Conservation (phyloP, 2,113 vertebrate genomes). For the Percopsis transmontana region DNA sequence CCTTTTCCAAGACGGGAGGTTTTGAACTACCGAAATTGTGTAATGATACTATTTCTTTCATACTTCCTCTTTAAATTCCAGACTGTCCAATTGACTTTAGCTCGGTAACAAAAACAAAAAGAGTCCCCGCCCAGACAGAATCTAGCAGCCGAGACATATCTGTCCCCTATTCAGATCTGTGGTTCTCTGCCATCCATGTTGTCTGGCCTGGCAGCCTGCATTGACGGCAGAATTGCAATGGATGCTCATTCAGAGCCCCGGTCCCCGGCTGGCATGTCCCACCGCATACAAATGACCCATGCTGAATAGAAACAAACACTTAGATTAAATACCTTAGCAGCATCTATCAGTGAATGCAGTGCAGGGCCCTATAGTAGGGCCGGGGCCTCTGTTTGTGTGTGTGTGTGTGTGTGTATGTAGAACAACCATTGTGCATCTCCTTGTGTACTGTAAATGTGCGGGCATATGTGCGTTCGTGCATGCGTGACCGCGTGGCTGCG, state of each 20-base stretch:
- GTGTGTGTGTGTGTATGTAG: slow-evolving; percentile 36
- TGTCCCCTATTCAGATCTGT: slow-evolving; percentile 48
- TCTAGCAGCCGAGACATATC: slow-evolving; percentile 44
- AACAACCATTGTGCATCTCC: neutral
- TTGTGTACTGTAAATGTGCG: slow-evolving; percentile 1
- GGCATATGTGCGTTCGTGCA: neutral
- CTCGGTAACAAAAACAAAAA: slow-evolving; percentile 22
- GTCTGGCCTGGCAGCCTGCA: slow-evolving; percentile 64
- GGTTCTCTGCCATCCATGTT: slow-evolving; percentile 59
- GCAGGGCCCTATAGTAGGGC: slow-evolving; percentile 20
- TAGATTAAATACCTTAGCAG: slow-evolving; percentile 66
- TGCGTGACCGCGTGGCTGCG: slow-evolving; percentile 10
- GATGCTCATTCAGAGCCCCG: slow-evolving; percentile 70
- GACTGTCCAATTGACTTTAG: slow-evolving; percentile 19
- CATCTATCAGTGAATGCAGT: slow-evolving; percentile 52
- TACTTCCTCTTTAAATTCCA: slow-evolving; percentile 15
- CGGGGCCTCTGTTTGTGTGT: slow-evolving; percentile 37
- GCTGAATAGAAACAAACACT: slow-evolving; percentile 76
- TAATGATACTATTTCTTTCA: neutral
- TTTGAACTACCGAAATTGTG: neutral
- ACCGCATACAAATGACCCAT: slow-evolving; percentile 76
- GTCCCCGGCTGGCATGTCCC: slow-evolving; percentile 59
- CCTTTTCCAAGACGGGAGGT: too few relatives aligned
- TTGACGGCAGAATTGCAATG: slow-evolving; percentile 64
- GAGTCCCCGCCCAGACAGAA: slow-evolving; percentile 46